Evolutionary conservation across 2,113 vertebrate genomes (phyloP), one percentile per base, ranked within the genome.

Genomic region (Collichthys lucidus): DNA sequence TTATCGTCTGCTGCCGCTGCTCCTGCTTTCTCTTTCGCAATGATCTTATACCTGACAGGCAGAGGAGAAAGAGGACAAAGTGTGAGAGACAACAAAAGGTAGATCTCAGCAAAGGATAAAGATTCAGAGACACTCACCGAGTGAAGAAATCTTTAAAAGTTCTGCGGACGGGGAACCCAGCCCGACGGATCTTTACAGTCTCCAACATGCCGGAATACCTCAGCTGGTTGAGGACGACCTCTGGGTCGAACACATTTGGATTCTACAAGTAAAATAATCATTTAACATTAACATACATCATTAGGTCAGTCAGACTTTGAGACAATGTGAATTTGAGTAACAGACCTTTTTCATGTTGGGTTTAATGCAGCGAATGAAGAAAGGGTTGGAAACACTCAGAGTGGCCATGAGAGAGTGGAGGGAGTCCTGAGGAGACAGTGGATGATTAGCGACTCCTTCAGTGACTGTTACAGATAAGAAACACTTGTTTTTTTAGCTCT

Each of bases 281-380:
- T 77, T 47, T 26, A 14, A 74, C 11, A 31, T 26, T n/a, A 49
- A 26, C 6, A 42, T 17, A 52, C 14, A 22, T 52, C 47, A 73
- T 55, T 14, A 57, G 44, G 44, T 59, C 20, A 22, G 12, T 73
- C 60, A 71, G 19, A 24, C 10, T 74, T 6, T 57, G 40, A 61
- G 56, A 50, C 5, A 17, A 56, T 5, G 0, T 61, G 29, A 75
- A 35, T 63, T 20, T 52, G 16, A 65, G 42, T 63, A 17, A 14
- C 44, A 14, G 57, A 42, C 97, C 96, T 98, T 98, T 81, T 97
- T 82, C 87, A 96, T 96, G 89, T 98, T 98, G 88, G 97, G 96
- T 81, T 98, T 98, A 88, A 98, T 97, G 92, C 97, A 98, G 83
- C 97, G 97, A 69, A 98, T 96, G 89, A 98, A 98, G 91, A 98